Conservation (phyloP, 1,140 invertebrate genomes). For the Euschistus heros region DNA sequence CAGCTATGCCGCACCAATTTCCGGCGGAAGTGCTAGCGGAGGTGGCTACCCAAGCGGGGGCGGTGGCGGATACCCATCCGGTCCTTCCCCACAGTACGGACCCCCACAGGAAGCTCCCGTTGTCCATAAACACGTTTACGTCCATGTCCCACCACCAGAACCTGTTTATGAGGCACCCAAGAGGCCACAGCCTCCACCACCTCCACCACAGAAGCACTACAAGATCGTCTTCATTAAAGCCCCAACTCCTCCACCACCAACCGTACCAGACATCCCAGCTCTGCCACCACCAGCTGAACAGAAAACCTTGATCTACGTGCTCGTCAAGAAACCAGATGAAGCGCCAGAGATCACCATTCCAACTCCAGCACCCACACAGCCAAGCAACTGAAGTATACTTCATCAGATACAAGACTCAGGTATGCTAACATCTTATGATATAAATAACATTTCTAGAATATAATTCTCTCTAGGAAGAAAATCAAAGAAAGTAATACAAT, state of each 20-base stretch:
- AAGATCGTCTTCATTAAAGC: constrained; percentile 84
- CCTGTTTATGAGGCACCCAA: constrained; percentile 53
- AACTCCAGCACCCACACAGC: constrained; percentile 64
- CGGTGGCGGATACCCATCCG: constrained; percentile 37
- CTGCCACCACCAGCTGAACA: constrained; percentile 68
- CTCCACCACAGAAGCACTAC: constrained; percentile 75
- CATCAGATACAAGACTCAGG: constrained; percentile 76
- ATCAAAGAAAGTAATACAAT: too few species aligned
- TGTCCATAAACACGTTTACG: constrained; percentile 75
- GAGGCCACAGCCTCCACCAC: constrained; percentile 33
- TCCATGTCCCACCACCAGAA: constrained; percentile 74
- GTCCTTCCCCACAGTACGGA: constrained; percentile 55
- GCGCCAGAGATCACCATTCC: constrained; percentile 65
- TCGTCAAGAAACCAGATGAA: constrained; percentile 78
- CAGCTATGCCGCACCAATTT: constrained; percentile 32
- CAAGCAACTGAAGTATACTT: constrained; percentile 79
- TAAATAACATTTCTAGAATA: too few species aligned
- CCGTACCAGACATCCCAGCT: constrained; percentile 57
- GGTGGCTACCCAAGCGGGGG: constrained; percentile 37
- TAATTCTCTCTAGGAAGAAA: too few species aligned
- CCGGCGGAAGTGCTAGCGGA: constrained; percentile 17
- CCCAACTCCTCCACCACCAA: constrained; percentile 64
- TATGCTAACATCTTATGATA: constrained; percentile 30
- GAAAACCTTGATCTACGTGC: constrained; percentile 79
- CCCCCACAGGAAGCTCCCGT: constrained; percentile 58